Percentiles rank a stretch among this genome's conserved stretches.
Evolutionary conservation across 1,140 invertebrate species (phyloP).

Genomic region (Dinoponera quadriceps): DNA sequence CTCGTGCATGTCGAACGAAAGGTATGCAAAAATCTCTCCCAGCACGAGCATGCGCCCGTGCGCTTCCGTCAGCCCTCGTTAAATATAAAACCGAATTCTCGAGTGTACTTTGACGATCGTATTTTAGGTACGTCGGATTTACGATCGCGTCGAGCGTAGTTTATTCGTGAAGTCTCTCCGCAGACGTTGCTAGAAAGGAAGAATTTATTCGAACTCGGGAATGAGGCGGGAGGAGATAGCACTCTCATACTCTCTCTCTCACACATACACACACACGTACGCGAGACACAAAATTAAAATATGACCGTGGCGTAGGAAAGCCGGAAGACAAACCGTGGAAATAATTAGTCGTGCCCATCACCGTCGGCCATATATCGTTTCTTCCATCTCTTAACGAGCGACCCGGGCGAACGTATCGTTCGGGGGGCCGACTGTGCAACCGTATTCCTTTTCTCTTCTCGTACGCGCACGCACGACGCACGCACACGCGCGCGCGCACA

Average conservation of each 20-base stretch:
- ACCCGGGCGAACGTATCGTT: constrained; percentile 31
- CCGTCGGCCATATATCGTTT: constrained; percentile 59
- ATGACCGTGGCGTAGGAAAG: constrained; percentile 35
- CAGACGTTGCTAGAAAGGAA: not conserved
- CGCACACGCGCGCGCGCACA: not conserved
- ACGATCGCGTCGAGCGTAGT: not conserved
- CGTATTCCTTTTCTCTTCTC: constrained; percentile 37
- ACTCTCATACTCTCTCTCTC: no score
- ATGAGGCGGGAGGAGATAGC: no score
- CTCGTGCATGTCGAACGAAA: no score
- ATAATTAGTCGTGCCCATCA: constrained; percentile 58
- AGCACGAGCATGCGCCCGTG: no score
- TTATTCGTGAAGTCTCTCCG: not conserved
- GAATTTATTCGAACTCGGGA: constrained; percentile 25
- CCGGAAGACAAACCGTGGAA: constrained; percentile 50
- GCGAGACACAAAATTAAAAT: constrained; percentile 39
- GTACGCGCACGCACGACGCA: not conserved
- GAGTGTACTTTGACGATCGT: not conserved
- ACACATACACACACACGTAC: no score
- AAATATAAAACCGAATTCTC: not conserved
- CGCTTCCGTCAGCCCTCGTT: not conserved
- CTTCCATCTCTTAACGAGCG: constrained; percentile 55
- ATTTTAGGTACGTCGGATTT: constrained; percentile 10
- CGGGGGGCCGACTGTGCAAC: constrained; percentile 7
- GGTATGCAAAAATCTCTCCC: no score